Percentiles rank a stretch among this genome's conserved stretches.
Evolutionary conservation across 1,140 invertebrate genomes (phyloP).

Genomic region (Trinorchestia longiramus): DNA sequence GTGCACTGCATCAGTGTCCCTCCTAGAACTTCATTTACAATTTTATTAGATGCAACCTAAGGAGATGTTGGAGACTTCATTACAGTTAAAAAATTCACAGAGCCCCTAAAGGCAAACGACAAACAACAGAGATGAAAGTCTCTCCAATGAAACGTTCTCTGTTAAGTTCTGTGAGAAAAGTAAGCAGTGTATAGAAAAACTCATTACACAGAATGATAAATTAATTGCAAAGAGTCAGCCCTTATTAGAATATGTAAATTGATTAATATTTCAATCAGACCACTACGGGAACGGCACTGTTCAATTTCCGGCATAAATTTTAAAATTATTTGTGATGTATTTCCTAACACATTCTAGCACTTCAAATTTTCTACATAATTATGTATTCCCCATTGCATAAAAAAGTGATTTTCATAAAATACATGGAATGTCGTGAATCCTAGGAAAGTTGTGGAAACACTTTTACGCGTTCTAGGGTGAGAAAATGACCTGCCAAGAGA

Average conservation of each 20-base stretch:
- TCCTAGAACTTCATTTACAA: background rate
- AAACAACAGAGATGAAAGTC: background rate
- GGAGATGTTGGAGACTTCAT: background rate
- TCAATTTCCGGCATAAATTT: background rate
- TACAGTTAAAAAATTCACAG: background rate
- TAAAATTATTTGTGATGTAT: background rate
- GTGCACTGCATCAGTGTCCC: background rate
- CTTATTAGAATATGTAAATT: background rate
- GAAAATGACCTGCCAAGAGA: background rate
- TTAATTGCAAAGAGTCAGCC: background rate
- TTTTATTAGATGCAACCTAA: background rate
- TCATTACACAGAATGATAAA: background rate
- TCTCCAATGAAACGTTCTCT: background rate
- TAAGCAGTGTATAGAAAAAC: background rate
- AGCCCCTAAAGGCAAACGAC: background rate
- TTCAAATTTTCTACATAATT: background rate
- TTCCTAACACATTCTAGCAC: background rate
- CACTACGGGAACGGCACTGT: background rate
- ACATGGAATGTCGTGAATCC: background rate
- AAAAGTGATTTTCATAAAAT: background rate
- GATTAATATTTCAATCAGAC: background rate
- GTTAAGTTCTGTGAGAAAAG: background rate
- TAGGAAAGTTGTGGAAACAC: background rate
- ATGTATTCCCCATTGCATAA: background rate
- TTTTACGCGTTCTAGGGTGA: background rate